Conservation (phyloP, 2,797 vertebrate genomes). For the Malacoctenus gilli region DNA sequence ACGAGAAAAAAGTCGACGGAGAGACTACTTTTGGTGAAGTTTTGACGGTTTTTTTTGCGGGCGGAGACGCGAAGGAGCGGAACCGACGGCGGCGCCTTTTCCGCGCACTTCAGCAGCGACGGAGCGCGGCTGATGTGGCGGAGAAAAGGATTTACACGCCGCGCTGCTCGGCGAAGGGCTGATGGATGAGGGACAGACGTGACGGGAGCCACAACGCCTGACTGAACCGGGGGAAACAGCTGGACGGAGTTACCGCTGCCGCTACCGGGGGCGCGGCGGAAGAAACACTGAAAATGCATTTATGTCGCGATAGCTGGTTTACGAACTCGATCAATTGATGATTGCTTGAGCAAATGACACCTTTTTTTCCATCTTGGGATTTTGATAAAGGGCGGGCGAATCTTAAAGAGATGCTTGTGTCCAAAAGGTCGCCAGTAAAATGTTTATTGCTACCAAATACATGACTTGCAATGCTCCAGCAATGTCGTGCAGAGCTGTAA, state of each 20-base stretch:
- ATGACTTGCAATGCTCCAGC: too few relatives aligned
- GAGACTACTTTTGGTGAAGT: slow-evolving; percentile 60
- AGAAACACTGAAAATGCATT: slow-evolving; percentile 3
- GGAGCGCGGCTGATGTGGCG: slow-evolving; percentile 56
- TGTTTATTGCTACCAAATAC: background rate
- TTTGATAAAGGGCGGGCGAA: background rate
- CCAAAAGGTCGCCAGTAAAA: slow-evolving; percentile 12
- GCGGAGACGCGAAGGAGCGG: slow-evolving; percentile 12
- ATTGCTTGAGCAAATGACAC: too few relatives aligned
- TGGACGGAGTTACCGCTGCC: slow-evolving; percentile 30
- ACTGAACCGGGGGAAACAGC: slow-evolving; percentile 25
- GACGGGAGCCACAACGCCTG: slow-evolving; percentile 42
- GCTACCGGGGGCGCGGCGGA: slow-evolving; percentile 4
- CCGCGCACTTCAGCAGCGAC: slow-evolving; percentile 24
- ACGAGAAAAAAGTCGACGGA: slow-evolving; percentile 34
- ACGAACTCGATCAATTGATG: slow-evolving; percentile 17
- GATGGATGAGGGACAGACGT: slow-evolving; percentile 62
- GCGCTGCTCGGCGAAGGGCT: slow-evolving; percentile 31
- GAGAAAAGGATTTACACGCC: slow-evolving; percentile 50
- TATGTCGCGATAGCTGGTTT: background rate
- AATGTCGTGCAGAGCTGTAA: slow-evolving; percentile 5
- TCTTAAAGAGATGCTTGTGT: background rate
- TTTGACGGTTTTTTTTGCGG: slow-evolving; percentile 17
- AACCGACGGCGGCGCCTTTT: slow-evolving; percentile 8
- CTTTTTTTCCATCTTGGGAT: background rate